These are phyloP conservation scores for Syncerus caffer DNA, from an alignment of 2,797 vertebrate genomes.

Conservation along the genomic window DNA sequence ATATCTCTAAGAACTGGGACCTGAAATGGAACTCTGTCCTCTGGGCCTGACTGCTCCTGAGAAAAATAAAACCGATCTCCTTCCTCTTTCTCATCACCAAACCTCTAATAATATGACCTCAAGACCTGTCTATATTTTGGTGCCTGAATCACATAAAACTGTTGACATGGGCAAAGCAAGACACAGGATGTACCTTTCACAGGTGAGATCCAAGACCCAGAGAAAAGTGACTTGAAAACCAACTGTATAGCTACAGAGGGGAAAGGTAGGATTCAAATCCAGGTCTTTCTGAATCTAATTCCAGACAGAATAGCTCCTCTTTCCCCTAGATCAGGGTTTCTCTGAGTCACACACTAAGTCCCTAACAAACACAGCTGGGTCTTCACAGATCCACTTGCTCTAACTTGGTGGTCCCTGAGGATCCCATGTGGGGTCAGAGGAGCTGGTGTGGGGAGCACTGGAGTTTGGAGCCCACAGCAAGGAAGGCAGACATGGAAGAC, in stretches of 20 bases:
- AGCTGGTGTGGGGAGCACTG: not conserved
- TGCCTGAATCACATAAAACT: not conserved
- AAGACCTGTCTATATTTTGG: not conserved
- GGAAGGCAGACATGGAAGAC: accelerated
- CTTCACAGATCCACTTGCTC: not conserved
- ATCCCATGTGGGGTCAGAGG: not conserved
- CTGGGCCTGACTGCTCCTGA: not conserved
- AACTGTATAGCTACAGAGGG: not conserved
- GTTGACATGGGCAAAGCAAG: not conserved
- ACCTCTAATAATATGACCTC: not conserved
- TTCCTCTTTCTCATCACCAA: not conserved
- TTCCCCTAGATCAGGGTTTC: too few relatives aligned
- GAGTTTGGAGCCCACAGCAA: not conserved
- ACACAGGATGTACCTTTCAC: not conserved
- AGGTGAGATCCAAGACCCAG: not conserved
- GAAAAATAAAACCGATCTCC: not conserved
- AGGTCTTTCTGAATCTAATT: not conserved
- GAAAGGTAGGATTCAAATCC: not conserved
- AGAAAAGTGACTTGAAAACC: not conserved
- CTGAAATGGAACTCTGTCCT: not conserved
- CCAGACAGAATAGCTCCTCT: not conserved
- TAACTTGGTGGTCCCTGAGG: not conserved
- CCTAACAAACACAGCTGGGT: not conserved
- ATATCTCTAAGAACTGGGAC: not conserved
- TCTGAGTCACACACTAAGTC: not conserved